Conservation (phyloP, 2,113 vertebrate species). For the Rhadina sibilatrix region DNA sequence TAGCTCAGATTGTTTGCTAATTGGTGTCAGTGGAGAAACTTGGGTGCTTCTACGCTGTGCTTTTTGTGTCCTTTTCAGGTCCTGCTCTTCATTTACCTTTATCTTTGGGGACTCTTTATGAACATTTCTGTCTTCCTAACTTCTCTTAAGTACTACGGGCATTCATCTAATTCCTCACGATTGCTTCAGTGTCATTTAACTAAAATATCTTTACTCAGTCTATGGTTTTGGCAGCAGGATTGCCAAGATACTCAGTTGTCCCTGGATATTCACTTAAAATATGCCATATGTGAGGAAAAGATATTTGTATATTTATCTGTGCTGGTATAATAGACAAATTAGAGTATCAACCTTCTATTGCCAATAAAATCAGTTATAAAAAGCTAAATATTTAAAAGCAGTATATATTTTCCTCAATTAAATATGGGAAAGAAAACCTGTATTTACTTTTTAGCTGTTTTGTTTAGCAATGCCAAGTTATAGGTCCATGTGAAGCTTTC, state of each 20-base stretch:
- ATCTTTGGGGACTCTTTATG: background rate
- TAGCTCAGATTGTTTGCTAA: background rate
- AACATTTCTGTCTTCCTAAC: background rate
- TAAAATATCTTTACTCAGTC: background rate
- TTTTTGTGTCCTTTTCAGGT: background rate
- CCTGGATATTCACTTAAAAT: background rate
- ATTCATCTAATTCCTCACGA: background rate
- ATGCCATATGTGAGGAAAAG: background rate
- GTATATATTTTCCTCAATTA: background rate
- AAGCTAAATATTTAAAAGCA: background rate
- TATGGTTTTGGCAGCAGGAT: background rate
- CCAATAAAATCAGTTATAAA: background rate
- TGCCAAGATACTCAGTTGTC: background rate
- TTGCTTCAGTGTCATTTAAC: background rate
- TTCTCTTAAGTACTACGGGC: background rate
- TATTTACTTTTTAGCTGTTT: background rate
- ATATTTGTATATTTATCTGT: background rate
- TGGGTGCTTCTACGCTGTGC: rapidly evolving
- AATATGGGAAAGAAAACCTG: background rate
- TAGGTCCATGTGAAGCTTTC: constrained; percentile 38
- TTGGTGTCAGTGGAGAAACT: background rate
- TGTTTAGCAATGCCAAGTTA: background rate
- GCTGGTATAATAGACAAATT: background rate
- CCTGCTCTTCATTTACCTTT: background rate
- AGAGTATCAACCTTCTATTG: background rate